Base-by-base conservation (phyloP, 2,797 vertebrate species). In the Lagorchestes hirsutus region DNA sequence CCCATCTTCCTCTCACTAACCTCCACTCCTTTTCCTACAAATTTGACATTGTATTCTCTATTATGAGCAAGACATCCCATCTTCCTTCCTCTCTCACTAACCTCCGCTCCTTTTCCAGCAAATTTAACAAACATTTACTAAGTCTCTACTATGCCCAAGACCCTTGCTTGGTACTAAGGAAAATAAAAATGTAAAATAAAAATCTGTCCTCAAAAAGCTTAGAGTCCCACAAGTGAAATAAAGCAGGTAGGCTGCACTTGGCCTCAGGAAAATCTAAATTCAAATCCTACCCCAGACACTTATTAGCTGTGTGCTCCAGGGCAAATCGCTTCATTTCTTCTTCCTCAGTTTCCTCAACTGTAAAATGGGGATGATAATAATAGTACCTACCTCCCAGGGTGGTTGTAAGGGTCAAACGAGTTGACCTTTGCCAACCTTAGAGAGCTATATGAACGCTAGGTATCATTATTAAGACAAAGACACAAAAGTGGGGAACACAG, bases 301-400 rank as follows among this genome's bases (percentile, higher is more conserved):
- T 54, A 62, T 28, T 93, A 91, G 91, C 95, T 92, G 4, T 28
- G n/a, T 55, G 90, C 58, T 82, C 24, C 46, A 54, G 4, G 3
- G 90, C 27, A 58, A 90, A 50, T 87, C 54, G 94, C 95, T 95
- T 95, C 91, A 11, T 90, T n/a, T 91, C 54, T 2, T 27, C 0
- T 18, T 90, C n/a, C 34, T 92, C 8, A 1, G 50, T 27, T 29
- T 58, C 55, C 58, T 92, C 93, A 93, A 55, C 74, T 94, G 87
- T 90, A 67, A 95, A 8, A 93, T 0, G 16, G 14, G 56, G 93
- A 54, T 50, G 93, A 56, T 50, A 4, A 34, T 31, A 27, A 87
- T 4, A 1, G 46, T 34, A 91, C n/a, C 82, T 46, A 57, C 54
- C 58, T 93, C 27, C 16, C 55, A 91, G 50, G 56, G 22, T 27